Evolutionary conservation across 2,888 invertebrate genomes (phyloP).

Genomic region (Gymnoscelis rufifasciata): DNA sequence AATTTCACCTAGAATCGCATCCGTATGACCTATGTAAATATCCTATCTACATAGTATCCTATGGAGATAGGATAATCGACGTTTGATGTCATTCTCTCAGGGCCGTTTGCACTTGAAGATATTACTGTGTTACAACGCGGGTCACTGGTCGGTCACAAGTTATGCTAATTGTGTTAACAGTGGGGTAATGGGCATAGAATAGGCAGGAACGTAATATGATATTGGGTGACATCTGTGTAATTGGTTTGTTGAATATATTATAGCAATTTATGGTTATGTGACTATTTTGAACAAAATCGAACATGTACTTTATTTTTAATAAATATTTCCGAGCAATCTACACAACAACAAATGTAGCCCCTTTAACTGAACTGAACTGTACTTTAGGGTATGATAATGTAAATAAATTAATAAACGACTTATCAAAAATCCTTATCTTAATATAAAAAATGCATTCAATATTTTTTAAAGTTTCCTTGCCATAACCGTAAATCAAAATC

Average conservation of each 20-base stretch:
- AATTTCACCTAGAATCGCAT: constrained; percentile 6
- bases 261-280: too few species aligned
- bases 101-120: constrained; percentile 32
- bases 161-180: constrained; percentile 27
- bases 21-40: constrained; percentile 40
- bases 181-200: constrained; percentile 13
- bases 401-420: too few species aligned
- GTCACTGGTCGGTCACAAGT: constrained; percentile 18
- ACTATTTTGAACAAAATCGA: too few species aligned
- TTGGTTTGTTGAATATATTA: background rate
- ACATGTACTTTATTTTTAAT: too few species aligned
- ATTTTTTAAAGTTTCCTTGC: too few species aligned
- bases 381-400: too few species aligned
- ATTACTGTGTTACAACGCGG: constrained; percentile 31
- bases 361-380: too few species aligned
- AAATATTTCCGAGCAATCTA: too few species aligned
- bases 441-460: too few species aligned
- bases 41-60: constrained; percentile 34
- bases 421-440: too few species aligned
- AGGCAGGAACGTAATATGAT: constrained; percentile 7
- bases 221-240: constrained; percentile 4
- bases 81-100: constrained; percentile 37
- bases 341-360: too few species aligned
- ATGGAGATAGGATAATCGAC: constrained; percentile 41
- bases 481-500: too few species aligned